These are phyloP conservation scores for Nothoprocta perdicaria DNA, from an alignment of 2,113 vertebrate genomes.

Conservation along the genomic window DNA sequence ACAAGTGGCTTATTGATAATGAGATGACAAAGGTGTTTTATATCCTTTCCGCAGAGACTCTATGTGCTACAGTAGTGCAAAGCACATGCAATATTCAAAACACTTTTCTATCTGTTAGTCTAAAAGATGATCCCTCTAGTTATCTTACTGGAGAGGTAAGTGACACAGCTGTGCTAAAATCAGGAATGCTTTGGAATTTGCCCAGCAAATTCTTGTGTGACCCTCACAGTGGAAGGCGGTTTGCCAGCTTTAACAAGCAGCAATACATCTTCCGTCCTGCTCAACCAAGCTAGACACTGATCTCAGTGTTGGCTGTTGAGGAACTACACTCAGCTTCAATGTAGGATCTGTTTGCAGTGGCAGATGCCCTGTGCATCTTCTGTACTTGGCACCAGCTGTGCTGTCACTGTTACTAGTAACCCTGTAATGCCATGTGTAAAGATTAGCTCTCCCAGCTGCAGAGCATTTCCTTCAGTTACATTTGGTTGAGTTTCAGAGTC, in stretches of 20 bases:
- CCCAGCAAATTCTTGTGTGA: not conserved
- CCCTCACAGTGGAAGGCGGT: not conserved
- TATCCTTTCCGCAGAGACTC: not conserved
- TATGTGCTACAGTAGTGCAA: not conserved
- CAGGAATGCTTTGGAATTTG: not conserved
- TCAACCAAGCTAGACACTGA: not conserved
- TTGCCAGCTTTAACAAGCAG: not conserved
- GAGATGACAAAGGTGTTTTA: not conserved
- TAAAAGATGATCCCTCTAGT: not conserved
- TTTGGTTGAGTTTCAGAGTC: not conserved
- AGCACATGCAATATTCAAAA: not conserved
- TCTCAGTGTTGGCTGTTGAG: not conserved
- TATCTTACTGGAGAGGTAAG: not conserved
- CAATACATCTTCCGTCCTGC: not conserved
- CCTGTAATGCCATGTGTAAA: not conserved
- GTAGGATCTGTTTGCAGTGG: not conserved
- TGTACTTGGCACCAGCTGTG: not conserved
- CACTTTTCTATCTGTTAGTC: not conserved
- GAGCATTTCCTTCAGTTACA: not conserved
- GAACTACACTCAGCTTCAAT: accelerated
- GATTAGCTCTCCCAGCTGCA: not conserved
- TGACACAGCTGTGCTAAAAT: accelerated
- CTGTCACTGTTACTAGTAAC: not conserved
- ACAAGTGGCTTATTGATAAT: not conserved
- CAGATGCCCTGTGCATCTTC: not conserved